Evolutionary conservation across 2,888 invertebrate genomes (phyloP), one percentile per base, ranked within the genome.

Genomic region (Atrina japonica): DNA sequence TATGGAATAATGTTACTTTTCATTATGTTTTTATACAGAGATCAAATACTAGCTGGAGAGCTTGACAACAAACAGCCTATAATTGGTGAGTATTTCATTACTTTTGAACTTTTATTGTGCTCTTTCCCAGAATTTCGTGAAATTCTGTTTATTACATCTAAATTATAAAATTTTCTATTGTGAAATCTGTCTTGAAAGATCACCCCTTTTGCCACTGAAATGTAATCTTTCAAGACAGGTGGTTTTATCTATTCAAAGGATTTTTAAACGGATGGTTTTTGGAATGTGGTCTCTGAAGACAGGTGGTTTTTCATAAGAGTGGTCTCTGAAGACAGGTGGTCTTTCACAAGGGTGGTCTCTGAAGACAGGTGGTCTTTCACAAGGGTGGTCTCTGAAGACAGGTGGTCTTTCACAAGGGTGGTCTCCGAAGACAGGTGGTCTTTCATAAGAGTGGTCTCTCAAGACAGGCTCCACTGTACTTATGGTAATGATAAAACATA

Each of bases 11-110:
- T n/a, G n/a, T n/a, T n/a, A n/a, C n/a, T 1, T 40, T 70, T 67
- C 7, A 25, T 67, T 66, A 65, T 53, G 11, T 59, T 64, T 80
- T 80, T 23, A n/a, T n/a, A n/a, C 75, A 88, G 89, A 73, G 89
- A 89, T 21, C 87, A 88, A 43, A 75, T 89, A 45, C 71, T 89
- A 49, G 75, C 83, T 3, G 85, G 83, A 66, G 84, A 86, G 64
- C 77, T 84, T 50, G 83, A 85, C 58, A 84, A 74, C 52, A 88
- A 85, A 74, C 84, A 88, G 58, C 71, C 77, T 21, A 83, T 89
- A n/a, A 78, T 86, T 52, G 88, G 89, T 88, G n/a, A n/a, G n/a
- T n/a, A n/a, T n/a, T n/a, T n/a, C n/a, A n/a, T n/a, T n/a, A n/a
- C n/a, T n/a, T n/a, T n/a, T n/a, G n/a, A n/a, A n/a, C n/a, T n/a